Conservation (phyloP, 2,113 vertebrate genomes). For the human region DNA sequence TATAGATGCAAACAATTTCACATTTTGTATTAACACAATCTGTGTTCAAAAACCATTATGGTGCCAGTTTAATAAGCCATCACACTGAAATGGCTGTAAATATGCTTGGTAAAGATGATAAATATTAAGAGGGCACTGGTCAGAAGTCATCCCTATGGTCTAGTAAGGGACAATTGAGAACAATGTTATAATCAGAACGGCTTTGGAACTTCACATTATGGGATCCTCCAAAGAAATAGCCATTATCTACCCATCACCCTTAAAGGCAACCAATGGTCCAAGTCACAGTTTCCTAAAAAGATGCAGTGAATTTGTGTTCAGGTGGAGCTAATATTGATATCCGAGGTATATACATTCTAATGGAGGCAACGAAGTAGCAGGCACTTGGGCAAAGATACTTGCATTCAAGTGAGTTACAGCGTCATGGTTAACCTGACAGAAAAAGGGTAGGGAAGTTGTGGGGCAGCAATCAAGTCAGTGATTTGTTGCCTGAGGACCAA, state of each 20-base stretch:
- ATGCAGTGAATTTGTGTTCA: not conserved
- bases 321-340: not conserved
- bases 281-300: not conserved
- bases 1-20: constrained; percentile 50
- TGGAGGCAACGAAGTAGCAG: not conserved
- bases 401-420: not conserved
- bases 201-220: not conserved
- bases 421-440: not conserved
- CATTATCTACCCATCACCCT: not conserved
- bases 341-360: not conserved
- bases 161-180: not conserved
- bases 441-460: not conserved
- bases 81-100: constrained; percentile 34
- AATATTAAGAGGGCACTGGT: not conserved
- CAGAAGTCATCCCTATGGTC: not conserved
- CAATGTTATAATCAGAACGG: not conserved
- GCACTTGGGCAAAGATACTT: not conserved
- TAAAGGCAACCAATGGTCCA: not conserved
- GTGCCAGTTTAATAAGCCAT: not conserved
- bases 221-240: not conserved
- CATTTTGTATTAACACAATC: constrained; percentile 60
- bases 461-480: not conserved
- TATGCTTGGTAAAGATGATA: constrained; percentile 8
- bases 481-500: not conserved
- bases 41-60: constrained; percentile 26